Evolutionary conservation across 2,888 invertebrate species (phyloP).

Genomic region (Drosophila infuscata): DNA sequence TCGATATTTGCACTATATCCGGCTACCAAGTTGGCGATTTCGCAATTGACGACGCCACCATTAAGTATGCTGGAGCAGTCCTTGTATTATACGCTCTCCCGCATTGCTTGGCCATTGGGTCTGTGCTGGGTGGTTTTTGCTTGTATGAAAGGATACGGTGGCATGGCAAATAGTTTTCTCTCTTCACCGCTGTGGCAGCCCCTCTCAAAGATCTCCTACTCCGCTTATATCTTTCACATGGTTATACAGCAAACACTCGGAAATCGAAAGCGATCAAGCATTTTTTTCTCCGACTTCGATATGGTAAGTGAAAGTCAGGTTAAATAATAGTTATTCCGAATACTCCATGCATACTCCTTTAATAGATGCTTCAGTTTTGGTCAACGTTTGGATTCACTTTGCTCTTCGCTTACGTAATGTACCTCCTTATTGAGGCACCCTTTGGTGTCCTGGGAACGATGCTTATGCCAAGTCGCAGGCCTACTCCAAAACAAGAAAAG

Average conservation of each 20-base stretch:
- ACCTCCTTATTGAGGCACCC: slow-evolving; percentile 2
- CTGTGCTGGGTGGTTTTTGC: slow-evolving; percentile 75
- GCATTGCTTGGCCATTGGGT: slow-evolving; percentile 78
- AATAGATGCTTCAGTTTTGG: slow-evolving; percentile 6
- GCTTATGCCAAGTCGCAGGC: slow-evolving; percentile 3
- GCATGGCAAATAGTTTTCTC: slow-evolving; percentile 72
- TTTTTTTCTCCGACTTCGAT: slow-evolving; percentile 8
- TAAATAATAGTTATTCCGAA: neutral
- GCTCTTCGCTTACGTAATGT: slow-evolving; percentile 4
- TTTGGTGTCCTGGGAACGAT: neutral
- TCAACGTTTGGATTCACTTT: neutral
- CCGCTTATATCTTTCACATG: slow-evolving; percentile 76
- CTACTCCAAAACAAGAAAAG: neutral
- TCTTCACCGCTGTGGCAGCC: slow-evolving; percentile 79
- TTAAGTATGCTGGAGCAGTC: slow-evolving; percentile 65
- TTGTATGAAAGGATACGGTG: slow-evolving; percentile 76
- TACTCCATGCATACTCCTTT: neutral
- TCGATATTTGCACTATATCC: slow-evolving; percentile 65
- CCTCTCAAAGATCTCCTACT: slow-evolving; percentile 75
- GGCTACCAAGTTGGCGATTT: slow-evolving; percentile 42
- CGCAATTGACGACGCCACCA: slow-evolving; percentile 5
- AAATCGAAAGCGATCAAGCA: neutral
- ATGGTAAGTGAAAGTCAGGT: neutral
- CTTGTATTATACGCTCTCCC: slow-evolving; percentile 72
- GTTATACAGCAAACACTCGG: slow-evolving; percentile 53